Base-by-base conservation (phyloP, 2,888 invertebrate genomes). In the Cheilosia soror region DNA sequence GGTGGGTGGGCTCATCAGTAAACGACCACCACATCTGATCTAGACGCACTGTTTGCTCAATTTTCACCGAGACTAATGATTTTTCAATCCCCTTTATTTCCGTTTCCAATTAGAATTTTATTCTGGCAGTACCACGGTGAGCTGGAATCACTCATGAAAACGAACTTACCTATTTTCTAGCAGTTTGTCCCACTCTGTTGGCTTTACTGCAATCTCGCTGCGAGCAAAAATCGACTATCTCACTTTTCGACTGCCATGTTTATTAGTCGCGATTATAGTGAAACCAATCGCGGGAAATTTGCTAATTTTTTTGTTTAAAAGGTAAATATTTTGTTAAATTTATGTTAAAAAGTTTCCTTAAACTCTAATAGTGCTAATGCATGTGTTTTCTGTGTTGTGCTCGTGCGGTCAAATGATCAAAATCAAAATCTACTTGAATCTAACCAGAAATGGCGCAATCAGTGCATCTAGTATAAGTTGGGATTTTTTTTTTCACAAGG, bases 211-310 rank as follows among this genome's bases (percentile, higher is more conserved):
- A 72, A 72, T 78, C 60, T 68, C 72, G 51, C 33, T n/a, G 15
- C 31, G 37, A 29, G 25, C n/a, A 63, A 44, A 47, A 85, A 62
- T 72, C 42, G 42, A 47, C 80, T 62, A 76, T 85, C 86, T 87
- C 86, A 86, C 86, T 87, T 87, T 88, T 88, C 85, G 89, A 87
- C 88, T 88, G 89, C 88, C 89, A 89, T 89, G 89, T 88, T 88
- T 80, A 87, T 88, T 87, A 88, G 87, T 88, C 89, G 89, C 88
- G 89, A 88, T 88, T 88, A 84, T 80, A 87, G 88, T 87, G 87
- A 88, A 89, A 87, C 88, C 80, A 84, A 69, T 89, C 89, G 89
- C 88, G 88, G 87, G 83, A 81, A 88, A 89, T 87, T 87, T 87
- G 79, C 82, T 87, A 87, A 87, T 88, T 88, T 89, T 88, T 88